phyloP scores from a whole-genome alignment of 1,140 invertebrate species.

The Saccostrea echinata region DNA sequence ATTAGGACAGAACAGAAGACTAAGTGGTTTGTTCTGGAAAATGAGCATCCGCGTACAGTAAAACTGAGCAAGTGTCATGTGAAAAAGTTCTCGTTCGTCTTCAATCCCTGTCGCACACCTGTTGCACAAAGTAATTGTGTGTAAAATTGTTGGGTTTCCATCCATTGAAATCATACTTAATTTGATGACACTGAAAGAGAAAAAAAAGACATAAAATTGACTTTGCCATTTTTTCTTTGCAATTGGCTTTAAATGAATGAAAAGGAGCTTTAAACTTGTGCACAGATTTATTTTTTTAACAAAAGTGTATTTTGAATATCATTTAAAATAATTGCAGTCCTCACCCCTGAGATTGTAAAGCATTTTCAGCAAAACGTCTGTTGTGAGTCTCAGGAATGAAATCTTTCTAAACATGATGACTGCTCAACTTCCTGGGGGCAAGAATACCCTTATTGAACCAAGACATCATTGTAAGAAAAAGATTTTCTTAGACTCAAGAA shows the following conservation, averaged over 20 bases:
- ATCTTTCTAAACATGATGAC: background rate
- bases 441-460: background rate
- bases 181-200: conserved; percentile 27
- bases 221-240: conserved; percentile 20
- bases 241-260: conserved; percentile 21
- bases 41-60: background rate
- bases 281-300: conserved; percentile 7
- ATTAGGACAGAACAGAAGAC: background rate
- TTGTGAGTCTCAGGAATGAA: background rate
- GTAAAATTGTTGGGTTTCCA: conserved; percentile 27
- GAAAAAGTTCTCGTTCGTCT: conserved; percentile 25
- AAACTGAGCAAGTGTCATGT: conserved; percentile 2
- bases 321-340: conserved; percentile 17
- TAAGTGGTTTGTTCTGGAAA: conserved; percentile 4
- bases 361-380: background rate
- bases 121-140: conserved; percentile 38
- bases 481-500: too few species aligned
- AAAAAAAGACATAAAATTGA: conserved; percentile 8
- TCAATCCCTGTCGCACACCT: conserved; percentile 23
- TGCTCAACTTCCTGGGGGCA: conserved; percentile 5
- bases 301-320: conserved; percentile 8
- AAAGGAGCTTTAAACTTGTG: conserved; percentile 8
- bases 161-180: conserved; percentile 37
- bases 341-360: background rate
- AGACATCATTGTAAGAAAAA: background rate